Percentiles rank a stretch among this genome's conserved stretches.
Evolutionary conservation across 2,797 vertebrate genomes (phyloP).

Genomic region (Carduelis carduelis): DNA sequence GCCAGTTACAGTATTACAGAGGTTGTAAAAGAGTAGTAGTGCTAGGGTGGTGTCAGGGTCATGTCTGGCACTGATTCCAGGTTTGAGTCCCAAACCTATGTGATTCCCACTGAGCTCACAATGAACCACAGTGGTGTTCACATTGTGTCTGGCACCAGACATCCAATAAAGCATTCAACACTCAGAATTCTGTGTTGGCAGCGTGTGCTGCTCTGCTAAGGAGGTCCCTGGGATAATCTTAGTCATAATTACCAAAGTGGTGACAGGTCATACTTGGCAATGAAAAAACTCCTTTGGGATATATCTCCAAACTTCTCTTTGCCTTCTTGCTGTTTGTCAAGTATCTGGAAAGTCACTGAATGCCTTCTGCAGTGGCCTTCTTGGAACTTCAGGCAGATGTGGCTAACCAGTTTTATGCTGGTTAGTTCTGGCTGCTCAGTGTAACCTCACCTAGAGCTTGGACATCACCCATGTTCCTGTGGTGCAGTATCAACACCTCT

Average conservation of each 20-base stretch:
- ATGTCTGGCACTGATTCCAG: not conserved
- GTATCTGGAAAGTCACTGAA: not conserved
- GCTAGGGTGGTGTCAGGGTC: not conserved
- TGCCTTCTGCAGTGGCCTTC: not conserved
- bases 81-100: not conserved
- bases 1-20: not conserved
- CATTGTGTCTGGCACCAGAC: not conserved
- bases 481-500: not conserved
- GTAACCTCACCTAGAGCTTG: not conserved
- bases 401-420: not conserved
- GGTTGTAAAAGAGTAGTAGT: not conserved
- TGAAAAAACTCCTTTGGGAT: not conserved
- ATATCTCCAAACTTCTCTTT: not conserved
- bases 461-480: not conserved
- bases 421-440: not conserved
- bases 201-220: not conserved
- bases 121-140: not conserved
- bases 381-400: not conserved
- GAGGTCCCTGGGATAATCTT: not conserved
- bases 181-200: not conserved
- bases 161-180: not conserved
- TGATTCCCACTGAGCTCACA: not conserved
- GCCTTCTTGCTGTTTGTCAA: not conserved
- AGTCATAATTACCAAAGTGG: not conserved
- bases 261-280: not conserved